Percentiles rank a stretch among this genome's conserved stretches.
Conservation (phyloP, 2,797 vertebrate species). For the Propithecus perrieri region DNA sequence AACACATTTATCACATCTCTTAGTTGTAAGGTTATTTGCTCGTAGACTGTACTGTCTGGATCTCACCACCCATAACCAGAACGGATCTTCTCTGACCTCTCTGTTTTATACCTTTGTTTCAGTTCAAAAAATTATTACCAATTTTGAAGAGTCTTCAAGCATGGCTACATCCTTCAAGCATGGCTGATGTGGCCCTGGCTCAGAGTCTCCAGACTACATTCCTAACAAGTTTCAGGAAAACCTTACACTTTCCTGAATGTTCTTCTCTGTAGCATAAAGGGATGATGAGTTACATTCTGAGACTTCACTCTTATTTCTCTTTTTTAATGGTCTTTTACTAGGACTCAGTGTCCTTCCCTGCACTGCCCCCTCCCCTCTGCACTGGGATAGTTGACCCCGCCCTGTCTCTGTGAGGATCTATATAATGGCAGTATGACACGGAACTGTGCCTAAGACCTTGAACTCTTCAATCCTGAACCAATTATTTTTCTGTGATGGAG, state of each 20-base stretch:
- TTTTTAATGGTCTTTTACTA: not conserved
- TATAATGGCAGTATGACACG: no score
- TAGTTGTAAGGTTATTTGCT: not conserved
- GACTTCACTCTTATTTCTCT: not conserved
- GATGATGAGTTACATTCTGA: not conserved
- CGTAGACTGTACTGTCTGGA: not conserved
- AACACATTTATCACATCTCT: not conserved
- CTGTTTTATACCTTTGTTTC: not conserved
- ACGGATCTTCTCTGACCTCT: not conserved
- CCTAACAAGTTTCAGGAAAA: not conserved
- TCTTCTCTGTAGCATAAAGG: not conserved
- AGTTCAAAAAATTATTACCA: not conserved
- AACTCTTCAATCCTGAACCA: not conserved
- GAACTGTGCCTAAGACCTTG: no score
- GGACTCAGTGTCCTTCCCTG: not conserved
- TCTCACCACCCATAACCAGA: not conserved
- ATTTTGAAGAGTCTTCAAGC: not conserved
- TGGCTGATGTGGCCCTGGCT: not conserved
- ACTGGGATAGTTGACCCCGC: no score
- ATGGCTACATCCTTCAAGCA: no score
- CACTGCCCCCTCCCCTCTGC: rapidly evolving
- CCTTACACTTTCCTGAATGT: not conserved
- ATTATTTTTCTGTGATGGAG: not conserved
- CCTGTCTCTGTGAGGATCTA: not conserved
- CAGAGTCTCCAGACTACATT: not conserved